Conservation (phyloP, 2,888 invertebrate genomes). For the Caenorhabditis angaria region DNA sequence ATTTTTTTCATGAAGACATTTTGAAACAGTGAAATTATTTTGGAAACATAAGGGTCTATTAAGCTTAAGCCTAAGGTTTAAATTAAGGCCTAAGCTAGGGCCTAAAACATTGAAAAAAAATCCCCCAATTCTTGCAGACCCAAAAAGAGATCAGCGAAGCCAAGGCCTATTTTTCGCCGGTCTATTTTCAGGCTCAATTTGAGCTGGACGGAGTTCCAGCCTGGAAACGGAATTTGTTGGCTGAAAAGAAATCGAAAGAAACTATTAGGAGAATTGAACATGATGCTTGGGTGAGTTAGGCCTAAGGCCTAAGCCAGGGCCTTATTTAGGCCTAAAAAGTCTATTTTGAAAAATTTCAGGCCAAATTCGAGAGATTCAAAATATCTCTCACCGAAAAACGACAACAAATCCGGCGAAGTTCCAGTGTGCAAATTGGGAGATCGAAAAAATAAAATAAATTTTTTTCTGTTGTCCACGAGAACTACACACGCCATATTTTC, state of each 20-base stretch:
- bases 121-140: conserved; percentile 25
- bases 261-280: conserved; percentile 29
- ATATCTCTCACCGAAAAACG: no score
- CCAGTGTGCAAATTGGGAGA: not conserved
- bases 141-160: conserved; percentile 23
- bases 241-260: conserved; percentile 42
- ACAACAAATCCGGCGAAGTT: not conserved
- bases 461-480: no score
- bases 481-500: no score
- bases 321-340: no score
- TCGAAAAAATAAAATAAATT: not conserved
- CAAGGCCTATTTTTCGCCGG: conserved; percentile 25
- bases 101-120: not conserved
- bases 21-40: no score
- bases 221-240: conserved; percentile 43
- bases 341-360: not conserved
- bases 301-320: no score
- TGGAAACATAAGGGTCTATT: no score
- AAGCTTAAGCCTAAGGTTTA: no score
- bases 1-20: no score
- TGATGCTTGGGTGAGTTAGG: conserved; percentile 32
- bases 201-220: conserved; percentile 34
- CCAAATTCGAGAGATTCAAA: not conserved
- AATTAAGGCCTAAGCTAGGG: no score
- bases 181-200: conserved; percentile 28